Conservation (phyloP, 2,113 vertebrate genomes). For the Eidolon helvum region DNA sequence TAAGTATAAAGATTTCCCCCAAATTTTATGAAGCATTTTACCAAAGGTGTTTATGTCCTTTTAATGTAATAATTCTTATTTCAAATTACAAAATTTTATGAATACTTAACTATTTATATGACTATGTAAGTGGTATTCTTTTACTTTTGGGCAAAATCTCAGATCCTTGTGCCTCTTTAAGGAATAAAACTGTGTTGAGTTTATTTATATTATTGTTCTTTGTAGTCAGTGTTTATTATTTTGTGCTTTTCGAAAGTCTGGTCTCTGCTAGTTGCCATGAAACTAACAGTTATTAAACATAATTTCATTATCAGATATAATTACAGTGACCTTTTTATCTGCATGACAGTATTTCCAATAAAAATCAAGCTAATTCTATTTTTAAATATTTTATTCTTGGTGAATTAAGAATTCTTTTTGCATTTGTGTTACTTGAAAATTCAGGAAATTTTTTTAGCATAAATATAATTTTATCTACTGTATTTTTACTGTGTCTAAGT, state of each 20-base stretch:
- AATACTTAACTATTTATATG: neutral
- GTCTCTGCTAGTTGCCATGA: neutral
- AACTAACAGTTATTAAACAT: neutral
- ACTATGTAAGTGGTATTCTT: neutral
- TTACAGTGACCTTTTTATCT: constrained; percentile 26
- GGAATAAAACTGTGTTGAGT: constrained; percentile 5
- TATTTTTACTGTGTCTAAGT: neutral
- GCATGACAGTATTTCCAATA: neutral
- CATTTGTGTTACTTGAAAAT: constrained; percentile 15
- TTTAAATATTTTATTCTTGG: constrained; percentile 23
- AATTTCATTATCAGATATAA: constrained; percentile 5
- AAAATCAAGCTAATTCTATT: constrained; percentile 20
- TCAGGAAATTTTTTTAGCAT: neutral
- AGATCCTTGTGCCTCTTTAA: neutral
- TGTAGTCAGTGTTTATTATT: neutral
- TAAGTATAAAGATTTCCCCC: neutral
- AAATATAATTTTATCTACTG: neutral
- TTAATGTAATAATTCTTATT: constrained; percentile 33
- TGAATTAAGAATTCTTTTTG: neutral
- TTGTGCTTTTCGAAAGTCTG: neutral
- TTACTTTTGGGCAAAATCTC: neutral
- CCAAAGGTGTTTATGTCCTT: neutral
- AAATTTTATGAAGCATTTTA: constrained; percentile 20
- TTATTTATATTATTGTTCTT: neutral
- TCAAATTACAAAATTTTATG: neutral